These are phyloP conservation scores for Trematomus loennbergii DNA, from an alignment of 2,113 vertebrate genomes.

Conservation along the genomic window DNA sequence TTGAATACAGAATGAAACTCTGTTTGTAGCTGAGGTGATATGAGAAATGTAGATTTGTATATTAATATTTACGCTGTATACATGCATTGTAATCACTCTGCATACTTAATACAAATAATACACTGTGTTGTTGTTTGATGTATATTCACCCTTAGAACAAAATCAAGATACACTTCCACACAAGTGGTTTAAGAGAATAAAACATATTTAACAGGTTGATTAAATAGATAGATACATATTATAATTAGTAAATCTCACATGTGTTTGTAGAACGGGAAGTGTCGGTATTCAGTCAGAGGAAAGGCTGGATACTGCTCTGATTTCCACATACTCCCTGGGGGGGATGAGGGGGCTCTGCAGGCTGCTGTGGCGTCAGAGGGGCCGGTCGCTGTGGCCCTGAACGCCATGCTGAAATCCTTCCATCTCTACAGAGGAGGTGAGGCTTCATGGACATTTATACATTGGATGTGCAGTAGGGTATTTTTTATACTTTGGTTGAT, in stretches of 20 bases:
- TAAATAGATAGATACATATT: neutral
- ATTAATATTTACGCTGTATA: neutral
- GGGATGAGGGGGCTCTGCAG: conserved; percentile 76
- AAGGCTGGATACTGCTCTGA: conserved; percentile 70
- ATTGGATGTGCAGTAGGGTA: neutral
- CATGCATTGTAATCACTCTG: neutral
- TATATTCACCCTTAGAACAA: neutral
- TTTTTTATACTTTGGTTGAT: neutral
- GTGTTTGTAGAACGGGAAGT: conserved; percentile 71
- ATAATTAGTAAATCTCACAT: neutral
- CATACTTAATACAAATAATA: neutral
- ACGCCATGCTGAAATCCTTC: conserved; percentile 76
- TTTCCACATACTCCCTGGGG: conserved; percentile 64
- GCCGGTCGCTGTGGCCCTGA: conserved; percentile 77
- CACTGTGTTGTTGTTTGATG: neutral
- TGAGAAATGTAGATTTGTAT: neutral
- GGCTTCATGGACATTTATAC: neutral
- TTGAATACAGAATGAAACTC: neutral
- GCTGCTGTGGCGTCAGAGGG: conserved; percentile 69
- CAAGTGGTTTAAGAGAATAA: neutral
- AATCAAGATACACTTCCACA: neutral
- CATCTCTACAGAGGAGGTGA: conserved; percentile 80
- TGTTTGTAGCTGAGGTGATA: neutral
- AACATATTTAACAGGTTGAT: neutral
- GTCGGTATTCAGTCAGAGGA: conserved; percentile 70